Evolutionary conservation across 2,113 vertebrate genomes (phyloP).

Genomic region (Sterna hirundo): DNA sequence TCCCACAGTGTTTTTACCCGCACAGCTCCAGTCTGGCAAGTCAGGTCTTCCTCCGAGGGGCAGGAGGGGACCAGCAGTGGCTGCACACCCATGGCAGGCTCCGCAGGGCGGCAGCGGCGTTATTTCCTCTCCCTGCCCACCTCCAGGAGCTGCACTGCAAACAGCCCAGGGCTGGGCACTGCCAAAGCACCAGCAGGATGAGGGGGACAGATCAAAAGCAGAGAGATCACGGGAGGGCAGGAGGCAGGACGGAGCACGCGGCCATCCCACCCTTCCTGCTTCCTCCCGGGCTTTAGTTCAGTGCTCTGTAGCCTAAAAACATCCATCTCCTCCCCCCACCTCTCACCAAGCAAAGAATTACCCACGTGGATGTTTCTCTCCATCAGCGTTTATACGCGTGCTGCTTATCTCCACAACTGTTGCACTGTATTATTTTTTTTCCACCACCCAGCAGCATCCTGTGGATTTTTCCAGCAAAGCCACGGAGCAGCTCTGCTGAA

Average conservation of each 20-base stretch:
- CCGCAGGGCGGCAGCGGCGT: neutral
- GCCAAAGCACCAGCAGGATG: neutral
- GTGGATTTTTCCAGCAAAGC: slow-evolving; percentile 11
- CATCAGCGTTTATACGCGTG: neutral
- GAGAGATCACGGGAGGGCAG: neutral
- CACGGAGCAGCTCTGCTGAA: neutral
- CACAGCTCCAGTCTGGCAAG: neutral
- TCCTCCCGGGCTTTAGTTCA: neutral
- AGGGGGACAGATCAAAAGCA: neutral
- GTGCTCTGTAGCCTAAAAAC: neutral
- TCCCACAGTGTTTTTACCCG: neutral
- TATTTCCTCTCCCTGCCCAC: neutral
- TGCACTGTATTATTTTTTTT: neutral
- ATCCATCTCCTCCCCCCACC: neutral
- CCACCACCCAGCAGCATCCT: neutral
- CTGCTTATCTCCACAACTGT: neutral
- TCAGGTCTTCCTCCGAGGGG: neutral
- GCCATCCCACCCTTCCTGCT: slow-evolving; percentile 60
- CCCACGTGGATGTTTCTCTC: neutral
- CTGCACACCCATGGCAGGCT: neutral
- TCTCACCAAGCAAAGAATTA: neutral
- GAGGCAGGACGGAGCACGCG: neutral
- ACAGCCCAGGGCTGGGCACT: neutral
- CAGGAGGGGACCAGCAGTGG: neutral
- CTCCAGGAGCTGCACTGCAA: neutral